Percentiles rank a stretch among this genome's conserved stretches.
phyloP scores from a whole-genome alignment of 2,113 vertebrate genomes.

The Microcebus tavaratra region DNA sequence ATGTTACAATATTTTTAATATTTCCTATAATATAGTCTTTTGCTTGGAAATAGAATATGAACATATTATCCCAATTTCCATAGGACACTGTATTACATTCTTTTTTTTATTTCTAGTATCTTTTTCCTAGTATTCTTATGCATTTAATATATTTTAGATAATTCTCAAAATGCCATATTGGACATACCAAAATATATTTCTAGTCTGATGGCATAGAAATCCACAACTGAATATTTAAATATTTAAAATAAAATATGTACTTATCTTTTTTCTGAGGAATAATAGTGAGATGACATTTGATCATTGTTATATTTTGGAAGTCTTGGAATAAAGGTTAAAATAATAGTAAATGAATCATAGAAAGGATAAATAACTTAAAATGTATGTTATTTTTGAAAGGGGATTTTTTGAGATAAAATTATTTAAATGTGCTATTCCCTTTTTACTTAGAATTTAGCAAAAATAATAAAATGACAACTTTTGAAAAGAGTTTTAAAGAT shows the following conservation, averaged over 20 bases:
- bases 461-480: neutral
- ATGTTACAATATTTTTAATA: neutral
- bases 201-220: neutral
- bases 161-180: constrained; percentile 2
- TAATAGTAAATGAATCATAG: neutral
- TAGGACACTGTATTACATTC: neutral
- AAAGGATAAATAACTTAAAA: neutral
- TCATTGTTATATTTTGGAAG: neutral
- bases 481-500: constrained; percentile 29
- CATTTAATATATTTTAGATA: neutral
- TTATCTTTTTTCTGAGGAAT: neutral
- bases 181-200: neutral
- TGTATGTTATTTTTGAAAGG: neutral
- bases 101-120: neutral
- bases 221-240: neutral
- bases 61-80: neutral
- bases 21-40: neutral
- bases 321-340: neutral
- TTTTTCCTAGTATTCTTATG: neutral
- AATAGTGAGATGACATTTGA: neutral
- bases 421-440: neutral
- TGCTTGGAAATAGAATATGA: neutral
- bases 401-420: neutral
- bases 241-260: neutral
- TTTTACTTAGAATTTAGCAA: constrained; percentile 8